Evolutionary conservation across 2,113 vertebrate genomes (phyloP).

Genomic region (Cryptotis parvus): DNA sequence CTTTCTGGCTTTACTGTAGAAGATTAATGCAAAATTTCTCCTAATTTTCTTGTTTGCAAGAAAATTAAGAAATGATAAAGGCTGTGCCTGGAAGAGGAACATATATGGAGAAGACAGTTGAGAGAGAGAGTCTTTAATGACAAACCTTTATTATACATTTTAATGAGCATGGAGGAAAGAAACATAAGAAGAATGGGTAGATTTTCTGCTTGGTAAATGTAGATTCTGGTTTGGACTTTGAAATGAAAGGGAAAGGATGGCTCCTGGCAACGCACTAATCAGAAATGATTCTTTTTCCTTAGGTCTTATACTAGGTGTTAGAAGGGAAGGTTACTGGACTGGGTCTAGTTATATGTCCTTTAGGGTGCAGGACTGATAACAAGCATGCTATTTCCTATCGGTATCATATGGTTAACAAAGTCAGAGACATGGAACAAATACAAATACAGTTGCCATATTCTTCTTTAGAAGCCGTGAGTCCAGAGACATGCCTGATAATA

Average conservation of each 20-base stretch:
- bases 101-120: neutral
- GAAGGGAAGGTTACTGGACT: neutral
- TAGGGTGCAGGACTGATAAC: neutral
- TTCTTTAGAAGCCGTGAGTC: neutral
- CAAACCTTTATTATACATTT: neutral
- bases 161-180: neutral
- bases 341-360: neutral
- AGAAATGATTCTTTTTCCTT: neutral
- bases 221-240: neutral
- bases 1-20: neutral
- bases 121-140: neutral
- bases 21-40: neutral
- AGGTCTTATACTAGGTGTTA: neutral
- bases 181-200: neutral
- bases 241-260: neutral
- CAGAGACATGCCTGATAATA: neutral
- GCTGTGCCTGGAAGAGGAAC: neutral
- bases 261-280: neutral
- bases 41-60: neutral
- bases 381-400: neutral
- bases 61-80: neutral
- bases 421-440: neutral
- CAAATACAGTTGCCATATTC: neutral
- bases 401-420: neutral
- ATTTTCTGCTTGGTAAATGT: neutral